Percentiles rank a stretch among this genome's conserved stretches.
These are phyloP conservation scores for Scolopax bukidnonensis DNA, from an alignment of 2,797 vertebrate genomes.

Conservation along the genomic window DNA sequence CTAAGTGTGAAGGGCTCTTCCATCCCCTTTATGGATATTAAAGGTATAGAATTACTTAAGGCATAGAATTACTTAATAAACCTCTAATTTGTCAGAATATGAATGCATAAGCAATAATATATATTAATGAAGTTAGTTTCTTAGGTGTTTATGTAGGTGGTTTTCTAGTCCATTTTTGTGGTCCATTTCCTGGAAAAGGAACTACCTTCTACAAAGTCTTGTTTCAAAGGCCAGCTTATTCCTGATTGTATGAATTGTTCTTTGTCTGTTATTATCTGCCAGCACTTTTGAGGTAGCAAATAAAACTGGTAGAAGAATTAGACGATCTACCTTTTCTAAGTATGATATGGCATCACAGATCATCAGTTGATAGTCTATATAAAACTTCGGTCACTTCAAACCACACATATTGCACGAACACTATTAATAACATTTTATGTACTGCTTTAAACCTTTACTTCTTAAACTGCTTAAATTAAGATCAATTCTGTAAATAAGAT, in stretches of 20 bases:
- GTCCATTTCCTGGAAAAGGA: background rate
- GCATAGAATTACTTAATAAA: background rate
- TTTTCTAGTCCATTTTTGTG: background rate
- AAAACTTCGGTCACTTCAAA: background rate
- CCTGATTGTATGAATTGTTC: background rate
- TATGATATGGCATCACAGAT: background rate
- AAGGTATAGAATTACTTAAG: background rate
- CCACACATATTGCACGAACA: background rate
- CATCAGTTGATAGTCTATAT: background rate
- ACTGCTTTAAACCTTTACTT: background rate
- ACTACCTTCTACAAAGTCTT: background rate
- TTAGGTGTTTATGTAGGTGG: background rate
- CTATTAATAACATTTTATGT: background rate
- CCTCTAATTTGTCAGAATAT: background rate
- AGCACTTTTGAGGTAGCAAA: background rate
- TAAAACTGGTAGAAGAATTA: background rate
- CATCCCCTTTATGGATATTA: background rate
- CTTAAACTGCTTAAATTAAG: background rate
- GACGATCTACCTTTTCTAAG: background rate
- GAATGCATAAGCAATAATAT: background rate
- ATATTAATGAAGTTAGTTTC: background rate
- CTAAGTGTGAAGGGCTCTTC: background rate
- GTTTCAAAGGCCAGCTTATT: background rate
- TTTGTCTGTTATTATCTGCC: background rate
- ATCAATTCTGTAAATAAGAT: background rate